Conservation (phyloP, 2,888 invertebrate genomes). For the Meghimatium bilineatum region DNA sequence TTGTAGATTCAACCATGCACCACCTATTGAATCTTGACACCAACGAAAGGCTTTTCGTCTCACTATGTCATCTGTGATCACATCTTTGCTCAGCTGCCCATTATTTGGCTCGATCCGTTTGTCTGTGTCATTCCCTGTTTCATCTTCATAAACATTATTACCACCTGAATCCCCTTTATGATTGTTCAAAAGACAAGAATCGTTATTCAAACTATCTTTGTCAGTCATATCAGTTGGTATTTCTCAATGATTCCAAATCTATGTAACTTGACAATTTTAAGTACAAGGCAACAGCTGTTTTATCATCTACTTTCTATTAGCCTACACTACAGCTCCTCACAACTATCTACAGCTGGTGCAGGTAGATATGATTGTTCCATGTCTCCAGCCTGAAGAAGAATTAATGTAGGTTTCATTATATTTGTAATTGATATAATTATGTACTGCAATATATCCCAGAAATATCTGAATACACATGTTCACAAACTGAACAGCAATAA, state of each 20-base stretch:
- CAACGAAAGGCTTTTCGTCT: conserved; percentile 53
- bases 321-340: no score
- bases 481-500: no score
- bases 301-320: no score
- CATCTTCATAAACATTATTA: conserved; percentile 18
- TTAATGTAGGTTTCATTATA: no score
- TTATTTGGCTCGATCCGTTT: conserved; percentile 28
- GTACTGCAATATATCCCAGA: no score
- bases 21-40: conserved; percentile 67
- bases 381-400: no score
- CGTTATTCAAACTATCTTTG: conserved; percentile 4
- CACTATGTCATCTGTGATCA: conserved; percentile 44
- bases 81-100: conserved; percentile 37
- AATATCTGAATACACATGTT: no score
- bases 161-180: not conserved
- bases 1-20: conserved; percentile 61
- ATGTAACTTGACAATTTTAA: no score
- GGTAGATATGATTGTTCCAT: no score
- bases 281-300: no score
- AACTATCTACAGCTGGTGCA: no score
- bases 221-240: conserved; percentile 3
- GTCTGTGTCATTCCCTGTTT: conserved; percentile 37
- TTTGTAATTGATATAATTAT: no score
- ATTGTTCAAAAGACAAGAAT: not conserved
- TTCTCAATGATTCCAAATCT: not conserved